Conservation (phyloP, 2,113 vertebrate genomes). For the Acrocephalus kingi region DNA sequence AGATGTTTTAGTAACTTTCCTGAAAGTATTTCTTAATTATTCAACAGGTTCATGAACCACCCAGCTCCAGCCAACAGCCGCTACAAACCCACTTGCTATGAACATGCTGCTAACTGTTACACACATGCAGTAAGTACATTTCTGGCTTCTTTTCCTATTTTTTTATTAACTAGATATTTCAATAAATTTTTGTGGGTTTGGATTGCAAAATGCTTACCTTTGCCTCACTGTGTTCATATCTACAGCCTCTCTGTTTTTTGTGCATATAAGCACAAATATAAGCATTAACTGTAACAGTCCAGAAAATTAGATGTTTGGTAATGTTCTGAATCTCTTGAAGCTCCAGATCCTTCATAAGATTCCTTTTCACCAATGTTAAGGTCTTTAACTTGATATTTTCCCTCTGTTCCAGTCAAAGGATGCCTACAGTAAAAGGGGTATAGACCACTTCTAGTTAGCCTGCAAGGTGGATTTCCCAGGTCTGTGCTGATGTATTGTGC, state of each 20-base stretch:
- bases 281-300: neutral
- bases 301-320: neutral
- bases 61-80: constrained; percentile 93
- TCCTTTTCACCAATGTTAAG: neutral
- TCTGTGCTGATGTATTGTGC: neutral
- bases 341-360: neutral
- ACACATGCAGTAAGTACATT: constrained; percentile 89
- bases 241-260: neutral
- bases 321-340: neutral
- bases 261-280: neutral
- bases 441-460: neutral
- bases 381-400: neutral
- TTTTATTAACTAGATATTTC: neutral
- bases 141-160: neutral
- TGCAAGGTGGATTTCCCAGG: neutral
- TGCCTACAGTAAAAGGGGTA: neutral
- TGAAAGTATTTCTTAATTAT: constrained; percentile 44
- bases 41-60: constrained; percentile 96
- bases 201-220: neutral
- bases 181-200: neutral
- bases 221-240: neutral
- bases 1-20: neutral
- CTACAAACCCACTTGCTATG: constrained; percentile 96
- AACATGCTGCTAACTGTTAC: constrained; percentile 98
- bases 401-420: neutral